Conservation (phyloP, 2,113 vertebrate genomes). For the Elachura formosa region DNA sequence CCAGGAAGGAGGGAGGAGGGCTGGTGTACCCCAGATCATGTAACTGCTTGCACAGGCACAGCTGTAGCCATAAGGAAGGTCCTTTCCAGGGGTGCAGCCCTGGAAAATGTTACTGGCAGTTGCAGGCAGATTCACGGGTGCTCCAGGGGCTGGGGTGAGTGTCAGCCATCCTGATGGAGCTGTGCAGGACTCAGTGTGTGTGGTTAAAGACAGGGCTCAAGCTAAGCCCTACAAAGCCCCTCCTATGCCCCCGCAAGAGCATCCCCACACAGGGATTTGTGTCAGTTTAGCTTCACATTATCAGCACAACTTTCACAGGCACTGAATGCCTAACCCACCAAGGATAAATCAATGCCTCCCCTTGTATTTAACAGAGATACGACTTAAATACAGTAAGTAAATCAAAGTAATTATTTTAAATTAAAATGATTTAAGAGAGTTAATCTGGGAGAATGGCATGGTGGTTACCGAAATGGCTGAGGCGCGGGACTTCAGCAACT, state of each 20-base stretch:
- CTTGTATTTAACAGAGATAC: constrained; percentile 51
- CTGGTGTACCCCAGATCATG: not conserved
- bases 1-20: not conserved
- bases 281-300: constrained; percentile 19
- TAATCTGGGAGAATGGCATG: not conserved
- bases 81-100: not conserved
- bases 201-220: not conserved
- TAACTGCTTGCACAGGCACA: not conserved
- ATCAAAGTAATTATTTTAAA: constrained; percentile 66
- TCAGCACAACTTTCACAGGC: not conserved
- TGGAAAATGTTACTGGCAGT: rapidly evolving
- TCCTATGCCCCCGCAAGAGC: not conserved
- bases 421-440: constrained; percentile 50
- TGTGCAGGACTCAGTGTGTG: not conserved
- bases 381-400: constrained; percentile 55
- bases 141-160: rapidly evolving
- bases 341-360: constrained; percentile 45
- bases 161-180: not conserved
- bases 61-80: no score
- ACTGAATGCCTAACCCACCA: constrained; percentile 18
- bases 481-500: not conserved
- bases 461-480: not conserved
- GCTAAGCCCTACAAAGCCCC: not conserved
- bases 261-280: constrained; percentile 41
- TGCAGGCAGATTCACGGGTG: not conserved